phyloP scores from a whole-genome alignment of 2,888 invertebrate genomes.

The Eremobia ochroleuca region DNA sequence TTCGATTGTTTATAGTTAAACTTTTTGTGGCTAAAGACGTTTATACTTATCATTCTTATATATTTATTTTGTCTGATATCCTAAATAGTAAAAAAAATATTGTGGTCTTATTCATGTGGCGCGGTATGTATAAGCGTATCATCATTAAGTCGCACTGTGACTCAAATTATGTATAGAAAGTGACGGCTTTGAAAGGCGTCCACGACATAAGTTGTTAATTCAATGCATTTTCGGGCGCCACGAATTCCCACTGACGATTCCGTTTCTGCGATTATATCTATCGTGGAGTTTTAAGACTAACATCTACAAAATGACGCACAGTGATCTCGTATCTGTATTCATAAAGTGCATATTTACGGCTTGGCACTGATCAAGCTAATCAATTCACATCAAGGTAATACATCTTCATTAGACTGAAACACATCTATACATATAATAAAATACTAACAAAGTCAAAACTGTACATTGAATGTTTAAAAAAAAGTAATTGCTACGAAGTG shows the following conservation, averaged over 20 bases:
- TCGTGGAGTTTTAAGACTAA: not conserved
- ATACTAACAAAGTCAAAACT: too few relatives aligned
- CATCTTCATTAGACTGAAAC: constrained; percentile 35
- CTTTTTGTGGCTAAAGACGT: too few relatives aligned
- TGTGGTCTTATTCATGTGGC: too few relatives aligned
- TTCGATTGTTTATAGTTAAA: too few relatives aligned
- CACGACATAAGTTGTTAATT: not conserved
- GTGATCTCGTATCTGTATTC: not conserved
- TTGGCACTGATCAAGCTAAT: constrained; percentile 7
- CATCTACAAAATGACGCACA: not conserved
- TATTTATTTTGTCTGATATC: too few relatives aligned
- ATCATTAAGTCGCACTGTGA: not conserved
- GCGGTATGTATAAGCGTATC: not conserved
- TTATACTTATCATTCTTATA: too few relatives aligned
- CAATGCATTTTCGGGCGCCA: not conserved
- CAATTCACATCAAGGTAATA: constrained; percentile 11
- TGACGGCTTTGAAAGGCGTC: not conserved
- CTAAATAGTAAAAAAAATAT: too few relatives aligned
- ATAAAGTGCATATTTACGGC: constrained; percentile 1
- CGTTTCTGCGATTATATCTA: not conserved
- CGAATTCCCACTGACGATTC: not conserved
- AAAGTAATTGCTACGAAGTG: too few relatives aligned
- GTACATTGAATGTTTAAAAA: too few relatives aligned
- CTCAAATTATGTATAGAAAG: not conserved
- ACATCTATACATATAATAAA: not conserved